Base-by-base conservation (phyloP, 2,797 vertebrate species). In the Centropyge bicolor region DNA sequence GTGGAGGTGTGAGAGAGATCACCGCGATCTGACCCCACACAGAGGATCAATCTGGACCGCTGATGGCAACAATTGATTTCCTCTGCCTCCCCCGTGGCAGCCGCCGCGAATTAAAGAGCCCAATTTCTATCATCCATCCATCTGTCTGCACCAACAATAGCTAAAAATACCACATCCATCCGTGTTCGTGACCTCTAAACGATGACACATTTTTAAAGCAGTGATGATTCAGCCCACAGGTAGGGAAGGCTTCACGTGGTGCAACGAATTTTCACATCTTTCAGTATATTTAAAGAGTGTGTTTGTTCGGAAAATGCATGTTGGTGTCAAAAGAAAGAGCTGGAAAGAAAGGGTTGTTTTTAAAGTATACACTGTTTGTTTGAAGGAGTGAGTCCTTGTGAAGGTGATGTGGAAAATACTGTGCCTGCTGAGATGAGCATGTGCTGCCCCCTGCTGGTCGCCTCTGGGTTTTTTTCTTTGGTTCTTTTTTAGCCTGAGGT, bases 361-460 rank as follows among this genome's bases (percentile, higher is more conserved):
- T 13, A 13, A 70, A 52, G 27, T 45, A 11, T 20, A 8, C 13
- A 24, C 45, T 49, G 4, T 69, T 51, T 70, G 51, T n/a, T 27
- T 56, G 24, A 56, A 64, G 48, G 20, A 76, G 13, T 11, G 52
- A 89, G 81, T 74, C 80, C 64, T 83, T 86, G 75, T 88, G 80
- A 89, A 92, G 87, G 88, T 86, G 77, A 90, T 68, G 62, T 60
- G 61, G 35, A 61, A 72, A 63, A 85, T 13, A 59, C 27, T 54
- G 59, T 10, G 22, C 17, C 46, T 77, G 52, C 22, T 66, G 31
- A 71, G 27, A 24, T 43, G 63, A 76, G 84, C n/a, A 31, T 56
- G 31, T 90, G 85, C 87, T 80, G 90, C 90, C 92, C 79, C 78
- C 94, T 93, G 80, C 81, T 92, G 93, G 90, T 64, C 27, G 3